Evolutionary conservation across 2,797 vertebrate species (phyloP).

Genomic region (Lacerta viridis): DNA sequence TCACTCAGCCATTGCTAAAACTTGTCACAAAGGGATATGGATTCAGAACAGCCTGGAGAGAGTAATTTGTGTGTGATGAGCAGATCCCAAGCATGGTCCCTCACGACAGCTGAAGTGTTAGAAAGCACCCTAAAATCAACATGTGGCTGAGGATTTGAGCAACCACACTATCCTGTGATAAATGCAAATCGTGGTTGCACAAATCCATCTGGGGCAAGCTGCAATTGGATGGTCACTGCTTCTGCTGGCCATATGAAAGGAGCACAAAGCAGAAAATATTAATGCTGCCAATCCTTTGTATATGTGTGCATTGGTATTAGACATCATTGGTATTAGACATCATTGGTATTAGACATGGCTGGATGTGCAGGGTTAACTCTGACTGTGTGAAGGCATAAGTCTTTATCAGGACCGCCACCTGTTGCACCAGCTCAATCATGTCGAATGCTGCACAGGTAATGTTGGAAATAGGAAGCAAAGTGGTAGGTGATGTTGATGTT

Average conservation of each 20-base stretch:
- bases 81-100: neutral
- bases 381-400: too few relatives aligned
- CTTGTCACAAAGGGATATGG: neutral
- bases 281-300: neutral
- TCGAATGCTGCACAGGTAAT: neutral
- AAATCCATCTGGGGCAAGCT: neutral
- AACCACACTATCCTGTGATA: neutral
- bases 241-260: neutral
- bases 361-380: neutral
- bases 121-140: neutral
- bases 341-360: neutral
- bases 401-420: neutral
- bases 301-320: neutral
- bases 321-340: neutral
- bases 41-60: neutral
- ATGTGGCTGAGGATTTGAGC: neutral
- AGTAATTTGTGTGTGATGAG: neutral
- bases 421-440: neutral
- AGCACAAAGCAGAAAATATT: neutral
- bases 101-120: neutral
- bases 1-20: neutral
- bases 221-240: neutral
- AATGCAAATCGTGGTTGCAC: neutral
- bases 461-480: neutral
- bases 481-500: neutral